Percentiles rank a stretch among this genome's conserved stretches.
These are phyloP conservation scores for Dione juno DNA, from an alignment of 2,888 invertebrate genomes.

Conservation along the genomic window DNA sequence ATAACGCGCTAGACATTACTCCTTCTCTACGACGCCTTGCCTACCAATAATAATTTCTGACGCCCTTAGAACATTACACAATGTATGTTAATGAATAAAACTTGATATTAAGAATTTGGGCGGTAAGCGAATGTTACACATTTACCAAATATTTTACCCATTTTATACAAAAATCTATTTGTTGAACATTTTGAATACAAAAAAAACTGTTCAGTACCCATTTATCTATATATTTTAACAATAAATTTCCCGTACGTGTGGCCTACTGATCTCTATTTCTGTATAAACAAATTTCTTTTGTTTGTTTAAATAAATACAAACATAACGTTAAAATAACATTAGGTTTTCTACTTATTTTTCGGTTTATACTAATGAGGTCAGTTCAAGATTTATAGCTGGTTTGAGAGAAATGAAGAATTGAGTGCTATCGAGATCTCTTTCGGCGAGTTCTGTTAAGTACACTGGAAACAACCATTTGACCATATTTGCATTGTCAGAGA, in stretches of 20 bases:
- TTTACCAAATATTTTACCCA: too few relatives aligned
- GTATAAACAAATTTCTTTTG: conserved; percentile 28
- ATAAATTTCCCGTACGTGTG: conserved; percentile 13
- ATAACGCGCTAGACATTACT: background rate
- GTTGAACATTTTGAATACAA: too few relatives aligned
- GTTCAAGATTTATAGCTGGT: conserved; percentile 4
- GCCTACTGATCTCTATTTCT: conserved; percentile 29
- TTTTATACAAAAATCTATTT: too few relatives aligned
- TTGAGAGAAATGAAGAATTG: conserved; percentile 2
- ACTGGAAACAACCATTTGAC: conserved; percentile 11
- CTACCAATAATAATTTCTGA: too few relatives aligned
- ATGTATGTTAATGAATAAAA: too few relatives aligned
- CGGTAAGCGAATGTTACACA: too few relatives aligned
- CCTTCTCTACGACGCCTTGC: too few relatives aligned
- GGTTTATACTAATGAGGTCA: conserved; percentile 11
- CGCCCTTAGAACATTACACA: too few relatives aligned
- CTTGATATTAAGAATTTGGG: too few relatives aligned
- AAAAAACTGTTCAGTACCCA: too few relatives aligned
- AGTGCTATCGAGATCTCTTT: conserved; percentile 32
- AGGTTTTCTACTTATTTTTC: background rate
- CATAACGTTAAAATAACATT: conserved; percentile 8
- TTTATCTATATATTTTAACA: background rate
- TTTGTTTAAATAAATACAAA: conserved; percentile 19
- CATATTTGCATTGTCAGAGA: conserved; percentile 30
- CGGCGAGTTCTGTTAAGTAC: conserved; percentile 10